Conservation (phyloP, 2,797 vertebrate species). For the Spinus olivaceus region DNA sequence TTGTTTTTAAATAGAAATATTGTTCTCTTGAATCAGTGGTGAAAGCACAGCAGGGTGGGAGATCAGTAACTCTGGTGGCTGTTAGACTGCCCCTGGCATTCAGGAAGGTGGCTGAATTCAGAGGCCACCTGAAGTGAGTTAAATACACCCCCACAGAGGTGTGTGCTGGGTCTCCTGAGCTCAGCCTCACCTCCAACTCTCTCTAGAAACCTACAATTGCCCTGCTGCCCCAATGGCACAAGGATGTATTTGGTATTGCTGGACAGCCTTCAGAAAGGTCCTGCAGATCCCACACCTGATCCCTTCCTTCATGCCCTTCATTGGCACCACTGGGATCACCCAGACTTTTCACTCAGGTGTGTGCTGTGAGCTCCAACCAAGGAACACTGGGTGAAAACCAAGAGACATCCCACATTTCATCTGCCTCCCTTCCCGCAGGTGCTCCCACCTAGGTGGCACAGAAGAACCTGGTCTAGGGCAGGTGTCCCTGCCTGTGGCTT, state of each 20-base stretch:
- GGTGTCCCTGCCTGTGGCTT: not conserved
- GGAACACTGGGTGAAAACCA: not conserved
- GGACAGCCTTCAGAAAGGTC: not conserved
- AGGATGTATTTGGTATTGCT: fast-evolving
- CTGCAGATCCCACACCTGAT: not conserved
- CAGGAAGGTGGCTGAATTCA: not conserved
- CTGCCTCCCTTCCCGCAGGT: not conserved
- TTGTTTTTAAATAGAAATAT: not conserved
- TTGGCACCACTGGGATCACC: no score
- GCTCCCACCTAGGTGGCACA: not conserved
- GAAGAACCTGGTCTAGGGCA: no score
- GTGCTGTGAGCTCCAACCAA: not conserved
- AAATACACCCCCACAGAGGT: not conserved
- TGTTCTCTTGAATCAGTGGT: not conserved
- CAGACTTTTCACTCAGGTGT: not conserved
- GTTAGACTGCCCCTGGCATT: not conserved
- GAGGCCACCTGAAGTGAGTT: not conserved
- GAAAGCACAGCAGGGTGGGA: not conserved
- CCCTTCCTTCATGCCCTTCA: not conserved
- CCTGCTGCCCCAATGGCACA: not conserved
- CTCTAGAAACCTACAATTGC: not conserved
- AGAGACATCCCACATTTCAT: not conserved
- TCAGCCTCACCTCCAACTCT: not conserved
- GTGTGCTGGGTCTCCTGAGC: not conserved
- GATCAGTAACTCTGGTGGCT: fast-evolving